Base-by-base conservation (phyloP, 2,797 vertebrate genomes). In the Melanotaenia nigrans region DNA sequence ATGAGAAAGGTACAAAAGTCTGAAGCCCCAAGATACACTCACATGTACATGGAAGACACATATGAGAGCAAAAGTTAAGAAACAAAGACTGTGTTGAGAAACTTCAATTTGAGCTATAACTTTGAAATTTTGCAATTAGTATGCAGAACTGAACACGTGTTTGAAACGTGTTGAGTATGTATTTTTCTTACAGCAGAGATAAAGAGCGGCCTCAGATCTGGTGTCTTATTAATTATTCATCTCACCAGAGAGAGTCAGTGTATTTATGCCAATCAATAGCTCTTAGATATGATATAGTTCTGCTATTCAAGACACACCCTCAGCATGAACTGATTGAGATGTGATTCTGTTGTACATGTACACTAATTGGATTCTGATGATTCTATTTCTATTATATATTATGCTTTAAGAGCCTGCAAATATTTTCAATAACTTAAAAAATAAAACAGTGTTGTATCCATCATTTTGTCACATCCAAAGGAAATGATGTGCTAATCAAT, bases 191-290 rank as follows among this genome's bases (percentile, higher is more conserved):
- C 24, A 73, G 9, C 61, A 73, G 82, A 85, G 78, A 85, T 83
- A 87, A 82, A 90, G 67, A 80, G 71, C 77, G 78, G 78, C 86
- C 65, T 89, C 86, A 84, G 88, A 91, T 91, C 85, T 72, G 85
- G 80, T 89, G 81, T 89, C 88, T 85, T 89, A 95, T 96, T 94
- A 95, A 96, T 95, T 91, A 96, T 95, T 94, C 82, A 96, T 93
- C 75, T 24, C 91, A 94, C 93, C 90, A n/a, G n/a, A 92, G 87
- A 88, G 87, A 89, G 80, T 83, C 75, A 51, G 86, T 93, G 90
- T 94, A 92, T 93, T 93, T 93, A 89, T 94, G 89, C 83, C 91
- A 91, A 95, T 95, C 95, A 90, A 96, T 96, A 95, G 93, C 94
- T 95, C 92, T 96, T 95, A 95, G 93, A 95, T 95, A 92, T 94